Evolutionary conservation across 2,888 invertebrate species (phyloP).

Genomic region (Neoascia interrupta): DNA sequence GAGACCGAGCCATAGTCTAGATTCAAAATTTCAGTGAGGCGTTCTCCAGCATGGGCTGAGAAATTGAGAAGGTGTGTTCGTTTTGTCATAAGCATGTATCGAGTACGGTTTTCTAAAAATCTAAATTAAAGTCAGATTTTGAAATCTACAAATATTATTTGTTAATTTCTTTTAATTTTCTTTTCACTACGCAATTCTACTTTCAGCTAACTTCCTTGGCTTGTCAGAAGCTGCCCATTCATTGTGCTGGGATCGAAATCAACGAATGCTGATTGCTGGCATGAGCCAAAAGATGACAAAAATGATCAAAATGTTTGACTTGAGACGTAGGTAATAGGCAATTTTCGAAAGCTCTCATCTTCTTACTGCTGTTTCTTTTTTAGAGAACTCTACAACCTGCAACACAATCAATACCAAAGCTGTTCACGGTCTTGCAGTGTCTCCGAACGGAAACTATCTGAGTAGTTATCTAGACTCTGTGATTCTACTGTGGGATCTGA

Average conservation of each 20-base stretch:
- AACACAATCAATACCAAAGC: slow-evolving; percentile 85
- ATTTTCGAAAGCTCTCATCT: background rate
- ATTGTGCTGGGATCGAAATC: slow-evolving; percentile 89
- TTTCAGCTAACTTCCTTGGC: slow-evolving; percentile 84
- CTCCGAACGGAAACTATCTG: slow-evolving; percentile 89
- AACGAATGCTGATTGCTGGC: slow-evolving; percentile 90
- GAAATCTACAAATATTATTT: no score
- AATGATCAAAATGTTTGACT: slow-evolving; percentile 92
- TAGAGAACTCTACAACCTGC: slow-evolving; percentile 84
- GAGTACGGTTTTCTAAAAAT: no score
- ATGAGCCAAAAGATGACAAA: slow-evolving; percentile 94
- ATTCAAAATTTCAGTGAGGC: no score
- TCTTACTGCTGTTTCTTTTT: slow-evolving; percentile 41
- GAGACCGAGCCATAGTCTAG: no score
- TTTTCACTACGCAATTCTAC: no score
- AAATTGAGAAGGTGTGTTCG: no score
- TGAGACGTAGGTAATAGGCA: slow-evolving; percentile 85
- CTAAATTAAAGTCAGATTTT: no score
- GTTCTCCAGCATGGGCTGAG: no score
- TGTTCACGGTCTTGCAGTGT: slow-evolving; percentile 90
- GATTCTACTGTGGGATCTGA: slow-evolving; percentile 92
- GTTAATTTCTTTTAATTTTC: no score
- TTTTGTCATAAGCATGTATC: no score
- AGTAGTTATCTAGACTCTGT: slow-evolving; percentile 92
- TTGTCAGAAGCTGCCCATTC: slow-evolving; percentile 91